Evolutionary conservation across 2,113 vertebrate species (phyloP), one percentile per base, ranked within the genome.

Genomic region (Tringa solitaria): DNA sequence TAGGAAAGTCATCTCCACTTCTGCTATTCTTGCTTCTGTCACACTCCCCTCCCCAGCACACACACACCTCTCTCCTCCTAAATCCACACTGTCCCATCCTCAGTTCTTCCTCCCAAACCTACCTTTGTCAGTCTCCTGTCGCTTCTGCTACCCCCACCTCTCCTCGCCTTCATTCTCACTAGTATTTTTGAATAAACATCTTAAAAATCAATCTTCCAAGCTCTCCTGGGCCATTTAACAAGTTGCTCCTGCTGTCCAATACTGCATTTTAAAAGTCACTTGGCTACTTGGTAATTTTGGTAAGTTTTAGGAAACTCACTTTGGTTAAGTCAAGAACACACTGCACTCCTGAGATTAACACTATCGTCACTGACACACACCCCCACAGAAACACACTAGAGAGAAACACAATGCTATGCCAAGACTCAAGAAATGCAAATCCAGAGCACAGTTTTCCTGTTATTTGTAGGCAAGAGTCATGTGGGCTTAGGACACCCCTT

Each of bases 361-460:
- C 14, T 22, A 2, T 27, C 46, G 10, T 20, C 48, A 39, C 9
- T 3, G 5, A 20, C 17, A 57, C 17, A 57, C 53, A 73, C 39
- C 68, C 7, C 28, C 43, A 51, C 57, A 64, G 79, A 51, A 63
- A 72, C 39, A 63, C n/a, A 33, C 10, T 3, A 9, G 5, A 37
- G 56, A 77, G 21, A 65, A 23, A 46, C 5, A 51, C 35, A 1
- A 26, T 0, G 2, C 20, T 7, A 3, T 8, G n/a, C 10, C 26
- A 74, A 45, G 59, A 61, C 21, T 68, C 17, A n/a, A 61, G 35
- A 78, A 89, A 79, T 61, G 43, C 51, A 51, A 8, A n/a, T 12
- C 60, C 75, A 56, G 9, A 41, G 43, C 43, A 53, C 2, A 69
- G 57, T 23, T 51, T 61, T 76, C 39, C 63, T 43, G 2, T 1